Base-by-base conservation (phyloP, 53 echinoderm and acorn worm species). In the Holothuria leucospilota region DNA sequence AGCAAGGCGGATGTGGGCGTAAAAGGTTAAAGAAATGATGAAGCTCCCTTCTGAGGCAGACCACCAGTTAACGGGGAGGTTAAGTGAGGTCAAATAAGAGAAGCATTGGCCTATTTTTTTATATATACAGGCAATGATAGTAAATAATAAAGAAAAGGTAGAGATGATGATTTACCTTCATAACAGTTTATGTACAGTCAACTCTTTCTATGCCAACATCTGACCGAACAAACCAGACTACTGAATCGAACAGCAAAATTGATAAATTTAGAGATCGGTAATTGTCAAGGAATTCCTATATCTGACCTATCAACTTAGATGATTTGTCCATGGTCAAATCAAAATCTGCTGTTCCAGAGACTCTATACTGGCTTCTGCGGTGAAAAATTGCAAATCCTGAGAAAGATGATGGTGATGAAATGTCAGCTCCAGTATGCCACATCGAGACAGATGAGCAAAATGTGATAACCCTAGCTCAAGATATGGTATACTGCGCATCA, bases 141-240 rank as follows among this genome's bases (percentile, higher is more conserved):
- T n/a, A n/a, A n/a, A n/a, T n/a, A n/a, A n/a, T n/a, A n/a, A n/a
- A n/a, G n/a, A n/a, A n/a, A n/a, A n/a, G n/a, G n/a, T n/a, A n/a
- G n/a, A n/a, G n/a, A n/a, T n/a, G n/a, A n/a, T n/a, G n/a, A n/a
- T n/a, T n/a, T n/a, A n/a, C n/a, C n/a, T n/a, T n/a, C n/a, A n/a
- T n/a, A n/a, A n/a, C n/a, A n/a, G n/a, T n/a, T n/a, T n/a, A n/a
- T n/a, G n/a, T n/a, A n/a, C n/a, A n/a, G n/a, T n/a, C n/a, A n/a
- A n/a, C n/a, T n/a, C n/a, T n/a, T n/a, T n/a, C n/a, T n/a, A n/a
- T n/a, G n/a, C n/a, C n/a, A n/a, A n/a, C n/a, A n/a, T n/a, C n/a
- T n/a, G n/a, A 75, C 21, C 65, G 65, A 46, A 75, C 49, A 20
- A 75, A 78, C 16, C 56, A 78, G 78, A 56, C 78, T 78, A 1